phyloP scores from a whole-genome alignment of 2,888 invertebrate species.

The Drosophila phalerata region DNA sequence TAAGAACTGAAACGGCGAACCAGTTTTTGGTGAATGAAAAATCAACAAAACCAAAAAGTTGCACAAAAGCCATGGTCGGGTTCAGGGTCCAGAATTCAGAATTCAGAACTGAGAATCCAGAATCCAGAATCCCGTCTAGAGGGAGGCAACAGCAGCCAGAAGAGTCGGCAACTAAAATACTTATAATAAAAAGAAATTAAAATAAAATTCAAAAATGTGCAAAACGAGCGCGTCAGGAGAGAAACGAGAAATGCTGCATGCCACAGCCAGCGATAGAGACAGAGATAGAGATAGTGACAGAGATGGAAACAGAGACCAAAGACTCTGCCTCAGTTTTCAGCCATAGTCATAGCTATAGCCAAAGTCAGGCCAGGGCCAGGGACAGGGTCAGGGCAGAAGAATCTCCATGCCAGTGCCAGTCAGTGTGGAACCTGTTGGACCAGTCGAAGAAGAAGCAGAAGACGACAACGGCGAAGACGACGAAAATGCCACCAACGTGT shows the following conservation, averaged over 20 bases:
- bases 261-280: conserved; percentile 47
- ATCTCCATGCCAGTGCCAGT: conserved; percentile 53
- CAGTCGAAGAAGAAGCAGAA: conserved; percentile 55
- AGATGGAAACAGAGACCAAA: neutral
- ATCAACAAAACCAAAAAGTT: conserved; percentile 71
- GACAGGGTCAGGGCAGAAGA: conserved; percentile 64
- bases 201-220: conserved; percentile 82
- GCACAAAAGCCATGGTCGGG: conserved; percentile 44
- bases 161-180: conserved; percentile 65
- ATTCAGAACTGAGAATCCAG: neutral
- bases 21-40: conserved; percentile 81
- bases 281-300: neutral
- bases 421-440: conserved; percentile 82
- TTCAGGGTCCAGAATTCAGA: conserved; percentile 8
- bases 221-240: conserved; percentile 64
- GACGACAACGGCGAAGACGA: conserved; percentile 34
- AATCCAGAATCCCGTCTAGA: neutral
- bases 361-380: conserved; percentile 42
- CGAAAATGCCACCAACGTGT: conserved; percentile 78
- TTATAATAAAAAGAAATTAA: conserved; percentile 80
- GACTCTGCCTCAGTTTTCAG: conserved; percentile 1
- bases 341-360: neutral
- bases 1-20: conserved; percentile 67
- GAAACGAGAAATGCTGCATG: conserved; percentile 71
- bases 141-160: neutral